phyloP scores from a whole-genome alignment of 2,113 vertebrate genomes.

The Corythornis vintsioides region DNA sequence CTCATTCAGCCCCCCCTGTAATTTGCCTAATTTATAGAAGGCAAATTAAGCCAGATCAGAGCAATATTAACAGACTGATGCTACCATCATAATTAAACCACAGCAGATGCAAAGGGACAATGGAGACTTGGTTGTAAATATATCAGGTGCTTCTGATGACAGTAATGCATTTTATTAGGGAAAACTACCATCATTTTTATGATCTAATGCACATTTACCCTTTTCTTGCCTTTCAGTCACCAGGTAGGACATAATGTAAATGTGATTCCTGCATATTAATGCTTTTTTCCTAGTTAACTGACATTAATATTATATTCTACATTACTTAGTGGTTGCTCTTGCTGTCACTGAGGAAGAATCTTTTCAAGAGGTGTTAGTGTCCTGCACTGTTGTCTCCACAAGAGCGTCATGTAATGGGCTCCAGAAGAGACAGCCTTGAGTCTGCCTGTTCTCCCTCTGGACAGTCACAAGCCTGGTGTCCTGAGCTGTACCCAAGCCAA shows the following conservation, averaged over 20 bases:
- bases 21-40: slow-evolving; percentile 24
- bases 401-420: background rate
- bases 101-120: slow-evolving; percentile 28
- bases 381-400: background rate
- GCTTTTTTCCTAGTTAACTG: slow-evolving; percentile 4
- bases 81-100: slow-evolving; percentile 42
- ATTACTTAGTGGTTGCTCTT: background rate
- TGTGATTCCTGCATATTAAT: background rate
- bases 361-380: background rate
- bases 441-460: background rate
- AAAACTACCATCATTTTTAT: background rate
- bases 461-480: background rate
- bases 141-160: slow-evolving; percentile 25
- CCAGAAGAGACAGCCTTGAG: background rate
- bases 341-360: background rate
- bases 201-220: slow-evolving; percentile 51
- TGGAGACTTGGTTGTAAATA: slow-evolving; percentile 21
- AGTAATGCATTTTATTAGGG: slow-evolving; percentile 61
- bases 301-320: background rate
- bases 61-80: slow-evolving; percentile 28
- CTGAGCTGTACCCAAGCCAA: background rate
- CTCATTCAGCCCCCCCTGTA: background rate
- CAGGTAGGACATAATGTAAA: slow-evolving; percentile 9
- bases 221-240: slow-evolving; percentile 54
- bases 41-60: slow-evolving; percentile 45